These are phyloP conservation scores for Eristalinus aeneus DNA, from an alignment of 2,888 invertebrate genomes.

Conservation along the genomic window DNA sequence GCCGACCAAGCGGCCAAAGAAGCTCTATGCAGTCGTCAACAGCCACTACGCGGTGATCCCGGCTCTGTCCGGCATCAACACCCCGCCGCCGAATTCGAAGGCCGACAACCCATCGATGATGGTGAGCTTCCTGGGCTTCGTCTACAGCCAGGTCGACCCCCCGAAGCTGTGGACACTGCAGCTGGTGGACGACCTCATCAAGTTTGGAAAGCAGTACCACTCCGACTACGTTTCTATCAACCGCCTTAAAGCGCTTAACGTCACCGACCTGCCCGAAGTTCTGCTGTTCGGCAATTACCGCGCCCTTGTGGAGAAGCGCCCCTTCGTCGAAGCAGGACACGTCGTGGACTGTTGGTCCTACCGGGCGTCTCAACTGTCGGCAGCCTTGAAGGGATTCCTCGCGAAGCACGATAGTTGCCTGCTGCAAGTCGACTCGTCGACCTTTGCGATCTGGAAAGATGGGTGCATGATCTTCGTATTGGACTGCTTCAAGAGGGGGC, in stretches of 20 bases:
- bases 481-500: conserved; percentile 85
- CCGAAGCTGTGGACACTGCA: conserved; percentile 84
- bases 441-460: conserved; percentile 85
- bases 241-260: conserved; percentile 73
- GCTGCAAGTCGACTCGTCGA: conserved; percentile 83
- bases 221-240: conserved; percentile 66
- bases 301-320: conserved; percentile 75
- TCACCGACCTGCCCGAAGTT: conserved; percentile 78
- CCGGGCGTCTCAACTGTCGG: conserved; percentile 75
- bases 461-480: conserved; percentile 85
- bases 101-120: conserved; percentile 83
- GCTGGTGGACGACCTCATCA: conserved; percentile 82
- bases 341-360: conserved; percentile 75
- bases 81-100: conserved; percentile 72
- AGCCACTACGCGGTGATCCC: conserved; percentile 77
- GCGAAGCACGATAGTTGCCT: conserved; percentile 75
- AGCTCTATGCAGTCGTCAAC: conserved; percentile 77
- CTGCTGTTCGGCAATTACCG: conserved; percentile 79
- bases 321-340: conserved; percentile 76
- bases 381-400: conserved; percentile 75
- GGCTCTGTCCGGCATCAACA: conserved; percentile 76
- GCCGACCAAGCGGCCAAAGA: conserved; percentile 67
- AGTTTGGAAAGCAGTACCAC: conserved; percentile 76
- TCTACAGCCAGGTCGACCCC: conserved; percentile 85
- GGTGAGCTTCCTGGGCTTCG: conserved; percentile 83